Evolutionary conservation across 2,888 invertebrate genomes (phyloP), one percentile per base, ranked within the genome.

Genomic region (Proisotoma minuta): DNA sequence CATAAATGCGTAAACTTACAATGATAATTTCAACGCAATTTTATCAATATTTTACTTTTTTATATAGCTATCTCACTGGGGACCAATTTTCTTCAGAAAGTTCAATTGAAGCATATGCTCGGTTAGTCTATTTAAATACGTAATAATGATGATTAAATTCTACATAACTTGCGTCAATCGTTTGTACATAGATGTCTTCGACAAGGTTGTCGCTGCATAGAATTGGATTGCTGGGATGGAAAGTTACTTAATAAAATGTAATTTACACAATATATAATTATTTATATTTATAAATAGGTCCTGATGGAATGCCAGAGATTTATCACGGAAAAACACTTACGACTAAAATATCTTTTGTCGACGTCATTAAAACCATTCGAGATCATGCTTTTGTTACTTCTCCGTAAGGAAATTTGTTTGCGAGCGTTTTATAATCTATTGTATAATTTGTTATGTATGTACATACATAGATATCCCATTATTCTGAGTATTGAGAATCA

Each of bases 21-120:
- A n/a, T n/a, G 20, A 34, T 50, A 59, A 20, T 40, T 49, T 20
- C 18, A 57, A 18, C 10, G 40, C 43, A 40, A 18, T 3, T 26
- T 26, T 23, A 52, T 47, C n/a, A 23, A 24, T 20, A 39, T 20
- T 39, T 23, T 29, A 29, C 22, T 8, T 53, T 8, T 3, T 20
- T 47, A 8, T 56, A 5, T 20, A 66, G 66, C 81, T 95, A 98
- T 79, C 80, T 98, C 66, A 98, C 93, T 24, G 98, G 98, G 0
- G 97, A 99, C 80, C 99, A 99, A 78, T 87, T 98, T 76, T 91
- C 90, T 5, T 96, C 96, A 76, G 96, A 97, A 77, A 97, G 97
- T 0, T 95, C 96, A 1, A 83, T 89, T 43, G 98, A 99, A 79
- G 96, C 97, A 0, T 99, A 99, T 78, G 90, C 89, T 0, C 43